phyloP scores from a whole-genome alignment of 1,140 invertebrate genomes.

The Drosophila takahashii region DNA sequence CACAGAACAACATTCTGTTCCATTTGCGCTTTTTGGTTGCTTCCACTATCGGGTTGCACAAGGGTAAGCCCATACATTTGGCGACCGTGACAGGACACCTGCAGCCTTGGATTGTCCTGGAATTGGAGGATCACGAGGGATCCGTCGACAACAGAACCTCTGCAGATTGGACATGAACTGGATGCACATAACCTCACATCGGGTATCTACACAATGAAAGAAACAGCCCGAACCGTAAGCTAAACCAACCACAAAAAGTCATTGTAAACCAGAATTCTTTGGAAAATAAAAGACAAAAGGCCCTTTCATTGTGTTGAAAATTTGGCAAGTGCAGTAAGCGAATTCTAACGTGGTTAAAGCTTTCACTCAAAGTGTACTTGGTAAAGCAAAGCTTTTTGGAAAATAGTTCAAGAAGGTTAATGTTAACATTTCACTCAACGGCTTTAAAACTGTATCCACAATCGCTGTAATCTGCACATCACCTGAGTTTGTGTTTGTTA shows the following conservation, averaged over 20 bases:
- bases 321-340: background rate
- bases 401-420: background rate
- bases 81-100: background rate
- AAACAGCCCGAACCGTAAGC: background rate
- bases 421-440: background rate
- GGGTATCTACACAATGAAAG: background rate
- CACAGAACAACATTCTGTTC: background rate
- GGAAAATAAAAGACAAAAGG: background rate
- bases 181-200: background rate
- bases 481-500: background rate
- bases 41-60: background rate
- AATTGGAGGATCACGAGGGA: background rate
- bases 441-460: background rate
- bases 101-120: background rate
- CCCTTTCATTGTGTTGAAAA: background rate
- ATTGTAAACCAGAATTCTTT: background rate
- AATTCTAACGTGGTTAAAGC: background rate
- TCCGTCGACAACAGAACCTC: background rate
- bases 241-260: background rate
- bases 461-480: background rate
- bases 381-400: background rate
- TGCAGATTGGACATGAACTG: background rate
- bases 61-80: background rate
- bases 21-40: background rate
- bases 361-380: constrained; percentile 1